Conservation (phyloP, 2,797 vertebrate genomes). For the Eleutherodactylus coqui region DNA sequence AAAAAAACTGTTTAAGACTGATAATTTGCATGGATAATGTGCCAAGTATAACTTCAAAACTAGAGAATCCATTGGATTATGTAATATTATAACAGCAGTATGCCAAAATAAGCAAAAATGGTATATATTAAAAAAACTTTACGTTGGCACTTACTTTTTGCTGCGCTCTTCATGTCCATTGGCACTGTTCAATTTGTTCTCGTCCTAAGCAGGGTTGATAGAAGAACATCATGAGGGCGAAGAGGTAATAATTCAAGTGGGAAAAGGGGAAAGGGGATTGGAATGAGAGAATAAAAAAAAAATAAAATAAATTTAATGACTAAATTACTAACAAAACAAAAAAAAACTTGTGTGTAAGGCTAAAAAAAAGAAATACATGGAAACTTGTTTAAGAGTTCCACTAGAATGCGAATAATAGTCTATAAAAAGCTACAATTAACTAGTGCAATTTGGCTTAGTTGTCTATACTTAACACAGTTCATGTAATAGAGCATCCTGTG, state of each 20-base stretch:
- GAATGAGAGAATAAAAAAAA: slow-evolving; percentile 96
- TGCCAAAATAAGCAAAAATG: too few relatives aligned
- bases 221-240: slow-evolving; percentile 98
- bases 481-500: slow-evolving; percentile 74
- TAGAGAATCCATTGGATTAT: background rate
- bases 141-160: slow-evolving; percentile 87
- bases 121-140: background rate
- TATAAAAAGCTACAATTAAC: slow-evolving; percentile 65
- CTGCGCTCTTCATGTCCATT: slow-evolving; percentile 90
- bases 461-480: slow-evolving; percentile 64
- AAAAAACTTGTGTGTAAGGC: slow-evolving; percentile 76
- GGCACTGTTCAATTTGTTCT: slow-evolving; percentile 93
- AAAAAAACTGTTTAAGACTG: too few relatives aligned
- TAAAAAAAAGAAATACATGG: slow-evolving; percentile 77
- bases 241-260: slow-evolving; percentile 98
- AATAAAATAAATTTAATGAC: slow-evolving; percentile 91
- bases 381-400: slow-evolving; percentile 81
- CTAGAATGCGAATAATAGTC: slow-evolving; percentile 72
- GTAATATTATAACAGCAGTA: background rate
- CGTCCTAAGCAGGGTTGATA: slow-evolving; percentile 99
- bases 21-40: too few relatives aligned
- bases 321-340: slow-evolving; percentile 78
- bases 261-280: slow-evolving; percentile 90
- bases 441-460: slow-evolving; percentile 34
- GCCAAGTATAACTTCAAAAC: too few relatives aligned